A percentile compares a stretch with the other conserved stretches of the same genome.
Evolutionary conservation across 2,113 vertebrate species (phyloP).

Genomic region (Ascaphus truei): DNA sequence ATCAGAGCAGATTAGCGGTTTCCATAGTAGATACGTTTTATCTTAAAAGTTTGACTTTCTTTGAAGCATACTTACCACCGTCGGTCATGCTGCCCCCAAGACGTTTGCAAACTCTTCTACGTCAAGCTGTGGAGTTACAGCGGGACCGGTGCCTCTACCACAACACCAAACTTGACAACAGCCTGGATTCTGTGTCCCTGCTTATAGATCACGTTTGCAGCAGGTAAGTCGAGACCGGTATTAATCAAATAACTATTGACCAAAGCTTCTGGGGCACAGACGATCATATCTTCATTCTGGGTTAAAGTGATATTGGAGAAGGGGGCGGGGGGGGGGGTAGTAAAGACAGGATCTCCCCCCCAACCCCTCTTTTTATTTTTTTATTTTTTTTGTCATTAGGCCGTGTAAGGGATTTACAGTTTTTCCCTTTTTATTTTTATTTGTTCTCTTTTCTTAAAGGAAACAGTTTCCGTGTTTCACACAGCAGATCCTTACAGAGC

Average conservation of each 20-base stretch:
- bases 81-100: conserved; percentile 96
- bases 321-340: no score
- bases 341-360: no score
- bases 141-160: conserved; percentile 94
- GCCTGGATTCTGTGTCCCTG: conserved; percentile 88
- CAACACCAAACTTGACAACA: conserved; percentile 90
- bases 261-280: no score
- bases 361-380: not conserved
- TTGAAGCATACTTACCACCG: conserved; percentile 87
- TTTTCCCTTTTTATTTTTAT: conserved; percentile 23
- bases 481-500: conserved; percentile 93
- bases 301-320: no score
- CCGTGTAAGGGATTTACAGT: conserved; percentile 6
- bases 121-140: conserved; percentile 92
- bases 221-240: conserved; percentile 68
- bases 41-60: conserved; percentile 1
- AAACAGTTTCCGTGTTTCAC: conserved; percentile 97
- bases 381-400: no score
- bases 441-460: conserved; percentile 58
- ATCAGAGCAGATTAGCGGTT: no score
- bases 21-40: no score
- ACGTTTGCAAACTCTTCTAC: conserved; percentile 87
- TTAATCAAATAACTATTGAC: no score
- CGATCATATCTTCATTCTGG: no score
- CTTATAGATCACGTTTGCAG: conserved; percentile 94